Evolutionary conservation across 2,888 invertebrate genomes (phyloP), one percentile per base, ranked within the genome.

Genomic region (Subacronicta megacephala): DNA sequence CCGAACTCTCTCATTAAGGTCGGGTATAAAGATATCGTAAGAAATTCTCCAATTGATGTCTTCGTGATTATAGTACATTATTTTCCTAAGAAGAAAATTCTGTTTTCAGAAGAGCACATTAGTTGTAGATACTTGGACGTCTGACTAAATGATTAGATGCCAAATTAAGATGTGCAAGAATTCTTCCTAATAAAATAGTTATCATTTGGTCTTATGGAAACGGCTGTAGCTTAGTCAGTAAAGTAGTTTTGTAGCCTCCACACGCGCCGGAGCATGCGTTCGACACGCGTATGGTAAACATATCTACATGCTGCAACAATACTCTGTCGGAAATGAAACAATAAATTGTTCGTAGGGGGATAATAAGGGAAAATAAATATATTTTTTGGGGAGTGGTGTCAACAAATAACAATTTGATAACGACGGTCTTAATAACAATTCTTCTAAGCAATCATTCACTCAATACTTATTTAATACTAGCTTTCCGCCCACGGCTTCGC

Each of bases 161-260:
- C 72, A 66, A 66, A 66, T 38, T 58, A 66, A 72, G 72, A 52
- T 66, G 72, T 66, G 65, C 59, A 57, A 65, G 59, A 71, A 57
- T 47, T 66, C 52, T 66, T 66, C 65, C 65, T 66, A 58, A 66
- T 66, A 66, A 58, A 13, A 72, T 73, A 73, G 77, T 76, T 76
- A 76, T 65, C 74, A 62, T 76, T 73, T 73, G 73, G 73, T 73
- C 73, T 73, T 73, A 76, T 73, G 77, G 70, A 76, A 59, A 73
- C 60, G 62, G 62, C 64, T 69, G 64, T 64, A 76, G 64, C 62
- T 58, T 73, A 76, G 59, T 62, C 59, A 38, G 45, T 71, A 64
- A 63, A 57, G 43, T 69, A 76, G 70, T 41, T 51, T 56, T 31
- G 56, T 62, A 61, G 57, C 60, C 47, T 56, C 42, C 55, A 54